Percentiles rank a stretch among this genome's conserved stretches.
phyloP scores from a whole-genome alignment of 2,113 vertebrate species.

The Notechis scutatus region DNA sequence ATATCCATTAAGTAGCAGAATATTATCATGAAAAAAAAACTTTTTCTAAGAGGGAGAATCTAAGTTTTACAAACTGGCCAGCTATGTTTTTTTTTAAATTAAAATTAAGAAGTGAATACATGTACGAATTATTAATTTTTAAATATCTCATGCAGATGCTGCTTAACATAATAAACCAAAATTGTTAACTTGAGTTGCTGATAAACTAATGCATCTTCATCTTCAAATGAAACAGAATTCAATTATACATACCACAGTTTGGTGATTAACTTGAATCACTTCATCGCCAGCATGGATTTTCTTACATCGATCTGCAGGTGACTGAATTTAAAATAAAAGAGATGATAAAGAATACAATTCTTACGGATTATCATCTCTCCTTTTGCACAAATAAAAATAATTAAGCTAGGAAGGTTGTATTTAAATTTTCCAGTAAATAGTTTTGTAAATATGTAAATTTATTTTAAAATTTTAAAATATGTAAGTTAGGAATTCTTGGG shows the following conservation, averaged over 20 bases:
- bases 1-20: neutral
- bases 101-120: neutral
- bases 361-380: conserved; percentile 66
- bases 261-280: conserved; percentile 86
- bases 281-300: conserved; percentile 95
- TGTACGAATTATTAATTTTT: neutral
- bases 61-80: neutral
- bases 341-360: conserved; percentile 68
- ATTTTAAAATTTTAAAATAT: conserved; percentile 24
- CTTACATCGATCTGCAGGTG: conserved; percentile 94
- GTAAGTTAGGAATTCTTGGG: neutral
- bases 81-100: neutral
- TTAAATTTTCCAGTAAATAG: conserved; percentile 42
- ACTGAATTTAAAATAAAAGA: conserved; percentile 80
- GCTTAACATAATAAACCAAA: conserved; percentile 41
- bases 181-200: conserved; percentile 47
- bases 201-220: conserved; percentile 46
- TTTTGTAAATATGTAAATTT: conserved; percentile 7
- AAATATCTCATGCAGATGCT: conserved; percentile 31
- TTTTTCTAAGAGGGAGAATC: neutral
- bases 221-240: conserved; percentile 73
- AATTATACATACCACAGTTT: conserved; percentile 86
- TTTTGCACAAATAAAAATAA: conserved; percentile 48
- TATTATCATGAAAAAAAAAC: neutral
- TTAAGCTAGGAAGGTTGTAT: conserved; percentile 53